Evolutionary conservation across 2,797 vertebrate species (phyloP).

Genomic region (Cryptoprocta ferox): DNA sequence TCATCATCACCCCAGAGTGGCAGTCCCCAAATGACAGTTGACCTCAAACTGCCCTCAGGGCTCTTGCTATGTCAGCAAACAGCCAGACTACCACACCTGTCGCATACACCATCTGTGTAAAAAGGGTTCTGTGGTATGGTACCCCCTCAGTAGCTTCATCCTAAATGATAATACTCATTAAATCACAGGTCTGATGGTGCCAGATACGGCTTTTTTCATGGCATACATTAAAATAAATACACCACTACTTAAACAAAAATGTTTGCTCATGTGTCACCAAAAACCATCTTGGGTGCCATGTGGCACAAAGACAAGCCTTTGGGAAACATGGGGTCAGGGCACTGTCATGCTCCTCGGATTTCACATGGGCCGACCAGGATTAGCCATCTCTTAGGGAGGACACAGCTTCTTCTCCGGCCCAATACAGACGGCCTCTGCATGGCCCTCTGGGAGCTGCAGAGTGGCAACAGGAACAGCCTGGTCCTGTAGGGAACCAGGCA

Average conservation of each 20-base stretch:
- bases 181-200: background rate
- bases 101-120: no score
- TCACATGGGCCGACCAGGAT: conserved; percentile 77
- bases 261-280: background rate
- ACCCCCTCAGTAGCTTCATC: background rate
- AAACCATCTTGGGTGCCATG: background rate
- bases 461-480: background rate
- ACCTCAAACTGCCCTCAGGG: background rate
- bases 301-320: conserved; percentile 3
- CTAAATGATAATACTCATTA: background rate
- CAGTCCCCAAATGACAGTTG: background rate
- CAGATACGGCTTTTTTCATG: background rate
- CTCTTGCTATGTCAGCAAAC: background rate
- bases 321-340: background rate
- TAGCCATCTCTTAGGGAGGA: conserved; percentile 58
- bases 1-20: background rate
- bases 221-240: conserved; percentile 8
- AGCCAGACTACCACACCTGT: background rate
- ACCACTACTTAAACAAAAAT: conserved; percentile 18
- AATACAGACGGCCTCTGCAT: conserved; percentile 58
- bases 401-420: conserved; percentile 66
- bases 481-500: background rate
- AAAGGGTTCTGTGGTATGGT: background rate
- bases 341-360: conserved; percentile 13
- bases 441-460: conserved; percentile 48